Base-by-base conservation (phyloP, 1,140 invertebrate genomes). In the Littorina saxatilis region DNA sequence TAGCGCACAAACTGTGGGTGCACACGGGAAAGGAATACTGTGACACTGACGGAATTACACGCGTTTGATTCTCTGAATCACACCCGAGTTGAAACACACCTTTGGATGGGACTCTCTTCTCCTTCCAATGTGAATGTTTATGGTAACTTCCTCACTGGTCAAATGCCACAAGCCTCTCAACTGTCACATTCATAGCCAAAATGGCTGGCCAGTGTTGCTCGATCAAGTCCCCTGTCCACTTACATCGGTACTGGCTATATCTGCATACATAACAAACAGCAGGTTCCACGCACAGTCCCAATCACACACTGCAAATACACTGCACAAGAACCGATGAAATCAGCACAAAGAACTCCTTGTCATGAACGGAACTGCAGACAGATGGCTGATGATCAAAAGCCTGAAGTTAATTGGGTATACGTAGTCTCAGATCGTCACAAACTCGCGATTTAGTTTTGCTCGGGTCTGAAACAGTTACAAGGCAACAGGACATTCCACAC, bases 401-500 rank as follows among this genome's bases (percentile, higher is more conserved):
- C 37, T 27, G 7, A 27, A 4, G 20, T 40, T 27, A n/a, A 78
- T 13, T 35, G 29, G 23, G 23, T 37, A 5, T 3, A 37, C 20
- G 4, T 2, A 63, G 20, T 37, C 39, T 63, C 75, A 66, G 37
- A 39, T 5, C 11, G 20, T 23, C 35, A 58, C 23, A 61, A 43
- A 35, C 23, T 40, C 23, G 32, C n/a, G 27, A 78, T 39, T 63
- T 37, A 32, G 70, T 73, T 50, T 73, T 58, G 55, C 55, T 17
- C 40, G 35, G 13, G 55, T 63, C 27, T 23, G 75, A 63, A 63
- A 15, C 55, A 78, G n/a, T 78, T 58, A 32, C 47, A 55, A 5
- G 37, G 39, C 50, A n/a, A 27, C 74, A 52, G 27, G 29, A 15
- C 58, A 78, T 78, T 78, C 58, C 75, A 63, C 23, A 32, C 75